Evolutionary conservation across 2,113 vertebrate species (phyloP).

Genomic region (Forbesichthys agassizii): DNA sequence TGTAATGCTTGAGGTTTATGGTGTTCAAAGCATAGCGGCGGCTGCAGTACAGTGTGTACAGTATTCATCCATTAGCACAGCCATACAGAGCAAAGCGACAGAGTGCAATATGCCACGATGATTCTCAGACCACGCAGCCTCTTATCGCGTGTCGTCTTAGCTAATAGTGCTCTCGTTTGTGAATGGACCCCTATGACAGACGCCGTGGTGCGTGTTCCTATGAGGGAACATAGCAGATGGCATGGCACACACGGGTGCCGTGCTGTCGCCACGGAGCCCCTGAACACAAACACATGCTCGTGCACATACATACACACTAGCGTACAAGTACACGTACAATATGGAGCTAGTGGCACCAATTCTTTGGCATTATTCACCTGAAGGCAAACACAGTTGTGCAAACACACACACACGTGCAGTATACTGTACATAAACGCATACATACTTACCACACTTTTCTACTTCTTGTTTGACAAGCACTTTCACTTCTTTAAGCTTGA

Average conservation of each 20-base stretch:
- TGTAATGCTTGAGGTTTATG: neutral
- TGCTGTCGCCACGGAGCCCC: conserved; percentile 63
- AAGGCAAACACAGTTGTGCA: neutral
- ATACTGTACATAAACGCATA: conserved; percentile 1
- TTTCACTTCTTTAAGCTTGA: conserved; percentile 84
- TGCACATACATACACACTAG: neutral
- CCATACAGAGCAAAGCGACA: neutral
- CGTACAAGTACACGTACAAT: conserved; percentile 6
- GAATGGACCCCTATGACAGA: conserved; percentile 58
- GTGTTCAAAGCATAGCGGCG: neutral
- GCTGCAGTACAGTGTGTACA: neutral
- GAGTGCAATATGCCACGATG: neutral
- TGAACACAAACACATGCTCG: conserved; percentile 18
- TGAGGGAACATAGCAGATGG: conserved; percentile 79
- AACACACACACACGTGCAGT: neutral
- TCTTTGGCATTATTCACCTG: neutral
- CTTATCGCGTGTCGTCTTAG: conserved; percentile 18
- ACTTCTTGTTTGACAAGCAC: conserved; percentile 79
- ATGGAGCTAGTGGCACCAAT: conserved; percentile 11
- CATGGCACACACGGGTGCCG: conserved; percentile 65
- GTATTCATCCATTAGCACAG: neutral
- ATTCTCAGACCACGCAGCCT: conserved; percentile 3
- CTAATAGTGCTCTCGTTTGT: conserved; percentile 51
- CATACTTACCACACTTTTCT: conserved; percentile 81
- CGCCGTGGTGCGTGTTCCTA: conserved; percentile 64